Evolutionary conservation across 2,113 vertebrate species (phyloP), one percentile per base, ranked within the genome.

Genomic region (Chaetodon trifascialis): DNA sequence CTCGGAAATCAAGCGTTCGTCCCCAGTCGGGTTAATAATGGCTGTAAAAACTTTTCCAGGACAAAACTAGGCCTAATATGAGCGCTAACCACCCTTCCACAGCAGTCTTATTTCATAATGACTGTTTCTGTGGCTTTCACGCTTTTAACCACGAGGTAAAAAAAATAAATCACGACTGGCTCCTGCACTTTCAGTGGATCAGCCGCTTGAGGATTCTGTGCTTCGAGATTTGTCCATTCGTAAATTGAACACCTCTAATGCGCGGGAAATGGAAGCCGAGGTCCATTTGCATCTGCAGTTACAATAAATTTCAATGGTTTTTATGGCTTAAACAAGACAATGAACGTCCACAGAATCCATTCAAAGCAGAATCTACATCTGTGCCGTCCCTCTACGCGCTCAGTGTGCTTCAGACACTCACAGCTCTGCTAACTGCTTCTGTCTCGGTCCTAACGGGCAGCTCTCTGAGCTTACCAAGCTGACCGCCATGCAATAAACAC

Each of bases 311-410:
- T 6, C 10, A 36, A 49, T 0, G 49, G 44, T 49, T 63, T 59
- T 6, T 40, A 40, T 74, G 72, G 30, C 58, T 40, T 52, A 4
- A 14, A 74, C 72, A 51, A 63, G 58, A 74, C 23, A 38, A 51
- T 38, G 17, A 38, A 60, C 5, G 71, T 73, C 30, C 30, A 3
- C 3, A n/a, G 42, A 47, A 63, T 40, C 34, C 19, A 51, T 40
- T 74, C 34, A 23, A 75, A 52, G 8, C n/a, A 40, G n/a, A 75
- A 42, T 52, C 46, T 34, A 64, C 59, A 19, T 12, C 2, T 17
- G 46, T 25, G 30, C 55, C 3, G 52, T 46, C 23, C 1, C 52
- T 58, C 52, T 12, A 1, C 12, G 12, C 6, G 3, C n/a, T 72
- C 23, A 19, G 36, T 4, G 2, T 44, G 4, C 25, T 12, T 56